Conservation (phyloP, 1,140 invertebrate species). For the Thaumetopoea pityocampa region DNA sequence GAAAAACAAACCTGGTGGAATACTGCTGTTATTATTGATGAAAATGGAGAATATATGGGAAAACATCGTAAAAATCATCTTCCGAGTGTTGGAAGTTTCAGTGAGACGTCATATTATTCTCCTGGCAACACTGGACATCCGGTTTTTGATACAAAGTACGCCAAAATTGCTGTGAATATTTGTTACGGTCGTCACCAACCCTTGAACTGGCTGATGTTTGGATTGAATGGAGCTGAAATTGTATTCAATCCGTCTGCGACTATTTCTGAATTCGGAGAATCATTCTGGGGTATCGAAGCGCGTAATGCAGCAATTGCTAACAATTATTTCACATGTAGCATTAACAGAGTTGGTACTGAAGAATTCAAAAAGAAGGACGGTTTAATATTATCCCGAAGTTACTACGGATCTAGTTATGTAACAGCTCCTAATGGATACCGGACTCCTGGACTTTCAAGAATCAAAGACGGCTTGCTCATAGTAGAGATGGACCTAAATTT, state of each 20-base stretch:
- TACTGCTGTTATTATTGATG: slow-evolving; percentile 94
- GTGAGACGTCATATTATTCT: slow-evolving; percentile 98
- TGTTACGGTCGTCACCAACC: slow-evolving; percentile 99
- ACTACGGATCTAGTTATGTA: slow-evolving; percentile 97
- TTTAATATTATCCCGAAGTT: slow-evolving; percentile 90
- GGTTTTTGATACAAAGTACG: slow-evolving; percentile 92
- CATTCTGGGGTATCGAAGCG: slow-evolving; percentile 97
- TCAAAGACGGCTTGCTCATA: slow-evolving; percentile 91
- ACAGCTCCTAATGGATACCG: slow-evolving; percentile 94
- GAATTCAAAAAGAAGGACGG: slow-evolving; percentile 94
- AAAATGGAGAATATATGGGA: slow-evolving; percentile 90
- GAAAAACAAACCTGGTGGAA: slow-evolving; percentile 94
- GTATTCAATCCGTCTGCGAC: slow-evolving; percentile 99
- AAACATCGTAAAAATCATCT: slow-evolving; percentile 99
- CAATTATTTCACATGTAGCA: slow-evolving; percentile 93
- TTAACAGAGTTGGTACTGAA: slow-evolving; percentile 98
- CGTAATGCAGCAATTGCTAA: slow-evolving; percentile 97
- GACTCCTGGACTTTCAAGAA: slow-evolving; percentile 90
- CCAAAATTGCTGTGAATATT: slow-evolving; percentile 95
- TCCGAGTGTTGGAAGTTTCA: slow-evolving; percentile 97
- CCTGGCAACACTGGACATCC: slow-evolving; percentile 96
- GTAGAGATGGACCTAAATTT: slow-evolving; percentile 95
- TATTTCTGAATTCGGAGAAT: slow-evolving; percentile 88
- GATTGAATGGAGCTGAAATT: slow-evolving; percentile 97
- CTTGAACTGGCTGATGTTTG: slow-evolving; percentile 98